phyloP scores from a whole-genome alignment of 2,113 vertebrate species.

The Muscicapa adusta region DNA sequence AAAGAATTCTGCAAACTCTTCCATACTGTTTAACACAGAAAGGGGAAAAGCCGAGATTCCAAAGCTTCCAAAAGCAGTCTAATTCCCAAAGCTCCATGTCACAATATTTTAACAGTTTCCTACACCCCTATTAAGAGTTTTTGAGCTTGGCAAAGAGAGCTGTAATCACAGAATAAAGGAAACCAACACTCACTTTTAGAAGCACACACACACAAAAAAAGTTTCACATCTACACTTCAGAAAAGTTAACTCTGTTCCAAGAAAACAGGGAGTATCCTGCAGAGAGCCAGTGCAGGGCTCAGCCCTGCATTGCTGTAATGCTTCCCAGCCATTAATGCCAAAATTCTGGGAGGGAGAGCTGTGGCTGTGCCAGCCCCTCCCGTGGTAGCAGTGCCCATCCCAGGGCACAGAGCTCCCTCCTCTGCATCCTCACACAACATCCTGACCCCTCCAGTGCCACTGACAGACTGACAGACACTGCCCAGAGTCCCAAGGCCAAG shows the following conservation, averaged over 20 bases:
- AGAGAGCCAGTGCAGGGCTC: neutral
- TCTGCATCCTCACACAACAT: accelerated
- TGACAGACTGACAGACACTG: neutral
- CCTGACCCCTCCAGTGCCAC: neutral
- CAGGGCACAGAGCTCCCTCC: neutral
- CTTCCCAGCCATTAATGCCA: accelerated
- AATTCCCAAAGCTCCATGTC: neutral
- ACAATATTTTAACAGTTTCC: slow-evolving; percentile 29
- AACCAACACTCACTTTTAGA: neutral
- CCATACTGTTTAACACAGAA: neutral
- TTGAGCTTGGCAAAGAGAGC: neutral
- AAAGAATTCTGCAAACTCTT: slow-evolving; percentile 56
- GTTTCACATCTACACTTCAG: neutral
- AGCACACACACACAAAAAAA: neutral
- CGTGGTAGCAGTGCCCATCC: accelerated
- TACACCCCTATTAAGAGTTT: neutral
- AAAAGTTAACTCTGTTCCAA: neutral
- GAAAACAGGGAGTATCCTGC: neutral
- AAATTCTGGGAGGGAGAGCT: accelerated
- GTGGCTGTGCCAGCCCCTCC: neutral
- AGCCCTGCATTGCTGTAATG: neutral
- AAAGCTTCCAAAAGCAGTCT: slow-evolving; percentile 1
- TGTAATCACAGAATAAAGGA: neutral
- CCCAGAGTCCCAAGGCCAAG: neutral
- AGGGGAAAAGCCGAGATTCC: neutral